Base-by-base conservation (phyloP, 2,888 invertebrate genomes). In the Leuctra nigra region DNA sequence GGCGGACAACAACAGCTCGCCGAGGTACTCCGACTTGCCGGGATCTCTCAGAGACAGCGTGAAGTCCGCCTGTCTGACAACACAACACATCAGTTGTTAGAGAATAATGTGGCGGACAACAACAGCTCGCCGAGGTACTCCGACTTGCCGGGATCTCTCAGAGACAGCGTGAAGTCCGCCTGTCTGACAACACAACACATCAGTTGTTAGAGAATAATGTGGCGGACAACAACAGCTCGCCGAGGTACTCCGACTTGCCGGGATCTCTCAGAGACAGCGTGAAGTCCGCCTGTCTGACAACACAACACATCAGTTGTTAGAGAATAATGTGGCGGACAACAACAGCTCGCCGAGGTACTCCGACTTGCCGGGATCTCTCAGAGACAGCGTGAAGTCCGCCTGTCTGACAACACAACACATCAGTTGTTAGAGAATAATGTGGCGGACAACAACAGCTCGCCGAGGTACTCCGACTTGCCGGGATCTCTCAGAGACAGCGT, bases 151-250 rank as follows among this genome's bases (percentile, higher is more conserved):
- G 86, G 83, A 69, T 94, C 95, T 62, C 83, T 84, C 18, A 97
- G 78, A 63, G 86, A 81, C 50, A 98, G 76, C 56, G 80, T 81
- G 62, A 96, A 71, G 66, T 97, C 95, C 64, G 73, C 72, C 18
- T 74, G 68, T 62, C 79, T 79, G 68, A 2, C 55, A 61, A 55
- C 23, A n/a, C n/a, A n/a, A n/a, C n/a, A n/a, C n/a, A n/a, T n/a
- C n/a, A n/a, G n/a, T n/a, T n/a, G n/a, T n/a, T n/a, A n/a, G 96
- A 95, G 79, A 87, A 87, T n/a, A 98, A 77, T 0, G 91, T 92
- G 41, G 86, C 83, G 55, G 7, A 20, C 48, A 98, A 72, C 59
- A 82, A 78, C 53, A 97, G 82, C 73, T 93, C 91, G 2, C 97
- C 97, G 78, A 96, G 80, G 66, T 83, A 80, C 61, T 75, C 71